These are phyloP conservation scores for Hyposmocoma kahamanoa DNA, from an alignment of 1,140 invertebrate species.

Conservation along the genomic window DNA sequence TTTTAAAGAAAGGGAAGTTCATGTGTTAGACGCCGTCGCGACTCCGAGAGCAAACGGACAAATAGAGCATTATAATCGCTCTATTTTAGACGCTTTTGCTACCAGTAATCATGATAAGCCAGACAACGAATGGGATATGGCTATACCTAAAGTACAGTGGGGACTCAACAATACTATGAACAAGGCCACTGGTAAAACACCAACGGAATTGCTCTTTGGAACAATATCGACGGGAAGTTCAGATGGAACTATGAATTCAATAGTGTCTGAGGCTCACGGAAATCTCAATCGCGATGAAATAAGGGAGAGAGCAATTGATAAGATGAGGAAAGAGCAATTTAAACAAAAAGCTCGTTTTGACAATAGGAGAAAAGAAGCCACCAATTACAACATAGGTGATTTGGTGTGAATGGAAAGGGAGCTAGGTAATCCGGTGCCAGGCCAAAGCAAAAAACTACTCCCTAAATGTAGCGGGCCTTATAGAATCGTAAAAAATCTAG, in stretches of 20 bases:
- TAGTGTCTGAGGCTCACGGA: no score
- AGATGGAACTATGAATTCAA: no score
- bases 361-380: background rate
- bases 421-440: background rate
- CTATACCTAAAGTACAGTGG: background rate
- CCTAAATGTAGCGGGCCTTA: background rate
- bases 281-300: no score
- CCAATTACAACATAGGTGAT: background rate
- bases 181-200: background rate
- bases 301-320: no score
- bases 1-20: no score
- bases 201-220: background rate
- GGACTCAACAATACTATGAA: conserved; percentile 2
- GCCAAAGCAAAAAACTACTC: background rate
- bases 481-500: background rate
- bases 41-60: background rate
- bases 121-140: background rate
- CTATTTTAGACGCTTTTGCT: background rate
- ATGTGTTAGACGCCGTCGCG: background rate
- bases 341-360: background rate
- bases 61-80: background rate
- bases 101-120: background rate
- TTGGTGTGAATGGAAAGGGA: background rate
- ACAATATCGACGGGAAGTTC: background rate
- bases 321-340: background rate